These are phyloP conservation scores for Chloroceryle aenea DNA, from an alignment of 2,113 vertebrate species.

Conservation along the genomic window DNA sequence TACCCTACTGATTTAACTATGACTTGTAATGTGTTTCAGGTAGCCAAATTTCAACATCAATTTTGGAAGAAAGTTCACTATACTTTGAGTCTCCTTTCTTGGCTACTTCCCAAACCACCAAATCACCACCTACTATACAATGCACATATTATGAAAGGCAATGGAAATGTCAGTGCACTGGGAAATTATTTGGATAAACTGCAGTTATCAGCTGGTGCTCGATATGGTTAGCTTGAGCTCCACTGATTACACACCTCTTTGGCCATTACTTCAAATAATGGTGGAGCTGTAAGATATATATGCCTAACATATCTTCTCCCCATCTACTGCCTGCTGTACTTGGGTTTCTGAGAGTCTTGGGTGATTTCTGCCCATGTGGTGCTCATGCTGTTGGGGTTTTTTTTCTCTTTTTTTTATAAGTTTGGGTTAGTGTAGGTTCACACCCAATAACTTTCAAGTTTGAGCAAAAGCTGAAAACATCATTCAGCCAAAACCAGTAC, in stretches of 20 bases:
- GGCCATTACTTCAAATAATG: neutral
- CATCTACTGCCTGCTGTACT: neutral
- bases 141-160: conserved; percentile 17
- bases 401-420: neutral
- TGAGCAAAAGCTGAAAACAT: conserved; percentile 35
- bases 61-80: conserved; percentile 57
- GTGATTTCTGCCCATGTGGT: neutral
- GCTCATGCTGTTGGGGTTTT: neutral
- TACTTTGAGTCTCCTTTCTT: conserved; percentile 19
- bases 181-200: neutral
- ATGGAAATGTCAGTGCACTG: neutral
- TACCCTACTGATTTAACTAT: conserved; percentile 60
- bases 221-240: neutral
- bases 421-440: neutral
- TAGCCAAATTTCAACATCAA: conserved; percentile 71
- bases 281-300: neutral
- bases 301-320: neutral
- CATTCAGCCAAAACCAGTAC: conserved; percentile 15
- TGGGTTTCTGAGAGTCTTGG: neutral
- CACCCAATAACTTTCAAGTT: conserved; percentile 15
- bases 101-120: conserved; percentile 59
- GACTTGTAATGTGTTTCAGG: conserved; percentile 67
- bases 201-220: neutral
- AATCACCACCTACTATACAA: conserved; percentile 56
- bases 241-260: neutral